phyloP scores from a whole-genome alignment of 2,888 invertebrate species.

The Andrena minutula region DNA sequence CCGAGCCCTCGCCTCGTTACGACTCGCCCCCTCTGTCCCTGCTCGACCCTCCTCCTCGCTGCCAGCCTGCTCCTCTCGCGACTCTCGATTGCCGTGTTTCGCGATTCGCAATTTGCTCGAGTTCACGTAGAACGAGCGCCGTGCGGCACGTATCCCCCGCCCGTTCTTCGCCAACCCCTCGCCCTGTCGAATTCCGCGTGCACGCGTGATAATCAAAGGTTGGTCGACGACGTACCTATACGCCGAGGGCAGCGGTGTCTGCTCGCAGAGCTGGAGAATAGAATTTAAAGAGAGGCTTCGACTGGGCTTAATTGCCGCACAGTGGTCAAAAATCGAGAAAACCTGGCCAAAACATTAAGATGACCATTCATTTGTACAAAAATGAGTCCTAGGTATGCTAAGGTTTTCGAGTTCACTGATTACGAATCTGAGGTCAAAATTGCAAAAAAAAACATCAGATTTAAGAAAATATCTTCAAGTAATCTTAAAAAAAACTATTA shows the following conservation, averaged over 20 bases:
- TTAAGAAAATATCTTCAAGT: no score
- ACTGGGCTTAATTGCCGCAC: no score
- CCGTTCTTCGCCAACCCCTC: neutral
- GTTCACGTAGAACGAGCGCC: conserved; percentile 53
- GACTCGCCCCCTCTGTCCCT: conserved; percentile 4
- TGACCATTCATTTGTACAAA: no score
- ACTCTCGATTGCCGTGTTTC: conserved; percentile 45
- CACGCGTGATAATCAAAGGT: neutral
- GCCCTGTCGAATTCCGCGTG: conserved; percentile 3
- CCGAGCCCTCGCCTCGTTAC: conserved; percentile 48
- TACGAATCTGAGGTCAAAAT: no score
- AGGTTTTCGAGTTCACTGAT: no score
- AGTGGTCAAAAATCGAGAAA: no score
- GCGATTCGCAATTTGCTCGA: conserved; percentile 66
- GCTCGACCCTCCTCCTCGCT: conserved; percentile 7
- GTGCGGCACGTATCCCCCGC: conserved; percentile 38
- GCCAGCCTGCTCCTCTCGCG: conserved; percentile 15
- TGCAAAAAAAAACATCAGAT: no score
- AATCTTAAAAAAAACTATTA: no score
- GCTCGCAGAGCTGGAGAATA: no score
- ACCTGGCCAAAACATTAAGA: no score
- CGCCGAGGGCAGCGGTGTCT: neutral
- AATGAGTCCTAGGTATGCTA: no score
- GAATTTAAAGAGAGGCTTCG: no score
- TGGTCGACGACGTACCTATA: neutral